Conservation (phyloP, 2,797 vertebrate genomes). For the Decapterus maruadsi region DNA sequence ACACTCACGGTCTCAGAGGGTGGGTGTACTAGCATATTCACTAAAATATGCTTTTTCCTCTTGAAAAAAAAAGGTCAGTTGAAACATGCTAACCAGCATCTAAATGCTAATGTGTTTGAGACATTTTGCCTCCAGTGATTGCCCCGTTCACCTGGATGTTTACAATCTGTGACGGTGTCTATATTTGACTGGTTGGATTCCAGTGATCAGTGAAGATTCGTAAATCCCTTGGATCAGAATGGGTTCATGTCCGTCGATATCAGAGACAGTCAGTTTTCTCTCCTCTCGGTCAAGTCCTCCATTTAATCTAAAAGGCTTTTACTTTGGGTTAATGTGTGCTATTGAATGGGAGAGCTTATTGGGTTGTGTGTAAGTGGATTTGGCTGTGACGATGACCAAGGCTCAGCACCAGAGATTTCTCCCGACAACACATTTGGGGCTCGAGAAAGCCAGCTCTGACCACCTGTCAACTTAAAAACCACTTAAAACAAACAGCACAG, state of each 20-base stretch:
- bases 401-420: slow-evolving; percentile 53
- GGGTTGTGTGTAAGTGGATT: slow-evolving; percentile 67
- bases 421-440: slow-evolving; percentile 60
- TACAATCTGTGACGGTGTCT: no score
- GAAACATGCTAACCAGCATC: no score
- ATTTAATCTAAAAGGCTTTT: slow-evolving; percentile 64
- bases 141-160: no score
- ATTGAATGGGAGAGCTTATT: slow-evolving; percentile 56
- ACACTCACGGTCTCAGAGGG: no score
- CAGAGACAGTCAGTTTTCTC: slow-evolving; percentile 16
- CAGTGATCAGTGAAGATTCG: slow-evolving; percentile 5
- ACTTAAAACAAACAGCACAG: slow-evolving; percentile 74
- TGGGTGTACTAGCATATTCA: no score
- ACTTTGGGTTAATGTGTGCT: slow-evolving; percentile 58
- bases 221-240: slow-evolving; percentile 30
- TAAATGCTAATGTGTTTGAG: no score
- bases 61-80: no score
- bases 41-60: no score
- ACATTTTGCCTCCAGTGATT: no score
- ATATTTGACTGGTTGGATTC: neutral
- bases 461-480: slow-evolving; percentile 75
- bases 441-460: slow-evolving; percentile 66
- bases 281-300: slow-evolving; percentile 38
- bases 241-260: slow-evolving; percentile 36
- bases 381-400: slow-evolving; percentile 51